phyloP scores from a whole-genome alignment of 1,140 invertebrate genomes.

The Dendroctonus valens region DNA sequence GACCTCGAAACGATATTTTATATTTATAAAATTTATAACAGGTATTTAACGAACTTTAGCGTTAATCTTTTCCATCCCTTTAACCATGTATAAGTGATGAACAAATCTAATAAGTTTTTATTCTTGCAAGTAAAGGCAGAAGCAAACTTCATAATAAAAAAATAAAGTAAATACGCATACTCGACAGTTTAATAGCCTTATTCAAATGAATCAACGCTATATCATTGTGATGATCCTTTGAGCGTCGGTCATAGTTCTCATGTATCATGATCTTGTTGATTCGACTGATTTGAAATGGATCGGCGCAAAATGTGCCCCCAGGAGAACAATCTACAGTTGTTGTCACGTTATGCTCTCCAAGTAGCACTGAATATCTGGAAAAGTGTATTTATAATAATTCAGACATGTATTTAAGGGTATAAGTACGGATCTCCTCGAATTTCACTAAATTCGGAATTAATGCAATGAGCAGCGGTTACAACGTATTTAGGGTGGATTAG shows the following conservation, averaged over 20 bases:
- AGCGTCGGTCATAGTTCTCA: conserved; percentile 53
- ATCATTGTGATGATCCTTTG: conserved; percentile 56
- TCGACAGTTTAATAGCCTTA: conserved; percentile 53
- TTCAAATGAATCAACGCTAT: conserved; percentile 61
- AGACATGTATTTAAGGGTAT: background rate
- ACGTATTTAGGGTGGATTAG: conserved; percentile 54
- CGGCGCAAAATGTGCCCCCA: conserved; percentile 45
- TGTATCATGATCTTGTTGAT: conserved; percentile 56
- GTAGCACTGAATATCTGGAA: conserved; percentile 46
- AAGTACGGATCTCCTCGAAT: conserved; percentile 36
- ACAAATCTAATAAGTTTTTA: too few species aligned
- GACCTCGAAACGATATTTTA: too few species aligned
- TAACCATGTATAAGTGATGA: too few species aligned
- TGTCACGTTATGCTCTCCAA: conserved; percentile 57
- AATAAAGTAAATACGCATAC: conserved; percentile 23
- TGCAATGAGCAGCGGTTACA: conserved; percentile 59
- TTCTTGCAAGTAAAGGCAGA: too few species aligned
- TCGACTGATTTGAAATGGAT: conserved; percentile 50
- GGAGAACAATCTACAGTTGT: conserved; percentile 52
- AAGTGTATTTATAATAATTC: background rate
- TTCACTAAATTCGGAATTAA: conserved; percentile 34
- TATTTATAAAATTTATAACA: too few species aligned
- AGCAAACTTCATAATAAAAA: too few species aligned
- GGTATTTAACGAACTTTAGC: too few species aligned
- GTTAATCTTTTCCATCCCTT: too few species aligned